Base-by-base conservation (phyloP, 1,140 invertebrate species). In the Hylaeus anthracinus region DNA sequence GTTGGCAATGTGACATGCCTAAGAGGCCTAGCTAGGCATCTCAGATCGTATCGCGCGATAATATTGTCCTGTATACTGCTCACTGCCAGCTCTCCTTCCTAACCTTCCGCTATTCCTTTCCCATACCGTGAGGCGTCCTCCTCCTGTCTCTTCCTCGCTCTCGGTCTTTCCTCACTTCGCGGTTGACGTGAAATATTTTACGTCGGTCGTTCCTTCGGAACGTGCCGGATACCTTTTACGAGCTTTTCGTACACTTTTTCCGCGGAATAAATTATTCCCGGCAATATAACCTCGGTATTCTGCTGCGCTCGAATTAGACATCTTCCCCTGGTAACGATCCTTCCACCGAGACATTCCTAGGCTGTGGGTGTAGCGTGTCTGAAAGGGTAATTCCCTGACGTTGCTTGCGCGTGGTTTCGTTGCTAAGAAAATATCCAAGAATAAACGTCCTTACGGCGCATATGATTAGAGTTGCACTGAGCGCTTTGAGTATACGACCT, bases 1-100 rank as follows among this genome's bases (percentile, higher is more conserved):
- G 89, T 90, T 90, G 88, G 90, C 88, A 81, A 88, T 90, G 90
- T 90, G 88, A 90, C 89, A 89, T 89, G 88, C 85, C 83, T 88
- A 86, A 88, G 88, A 90, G 90, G 89, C 84, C 82, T 80, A 86
- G 85, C 82, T 64, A 88, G 90, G 84, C 86, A 90, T 88, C 85
- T 77, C 69, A 88, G 91, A 92, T 92, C 73, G 87, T 88, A 90
- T 90, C 86, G 81, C 79, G 73, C 84, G 91, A 91, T 92, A 92
- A 91, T 90, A 90, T 91, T 90, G 89, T 90, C 88, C 87, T 74
- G 71, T 80, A 56, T 71, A 64, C 82, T 72, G 77, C 82, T 88
- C 81, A 71, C 75, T 65, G 88, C 76, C 82, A 76, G 83, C 79
- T 89, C 86, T 89, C 81, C 82, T 85, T 88, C 74, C 75, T 83